A percentile compares a stretch with the other conserved stretches of the same genome.
Evolutionary conservation across 2,113 vertebrate species (phyloP).

Genomic region (Tauraco erythrolophus): DNA sequence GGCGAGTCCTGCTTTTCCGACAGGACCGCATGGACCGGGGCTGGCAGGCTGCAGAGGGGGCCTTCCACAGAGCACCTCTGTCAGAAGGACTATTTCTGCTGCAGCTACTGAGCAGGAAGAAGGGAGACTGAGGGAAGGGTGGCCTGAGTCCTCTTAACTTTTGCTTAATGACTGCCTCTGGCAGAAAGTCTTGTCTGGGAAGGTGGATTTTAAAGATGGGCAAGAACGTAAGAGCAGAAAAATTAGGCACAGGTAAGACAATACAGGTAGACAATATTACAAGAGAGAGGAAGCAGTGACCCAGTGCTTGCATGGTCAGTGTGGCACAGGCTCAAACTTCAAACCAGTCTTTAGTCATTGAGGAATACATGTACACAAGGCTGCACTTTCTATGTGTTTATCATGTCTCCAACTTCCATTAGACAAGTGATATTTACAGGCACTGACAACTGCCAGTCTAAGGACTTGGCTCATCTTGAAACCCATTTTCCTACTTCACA

Average conservation of each 20-base stretch:
- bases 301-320: background rate
- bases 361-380: background rate
- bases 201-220: background rate
- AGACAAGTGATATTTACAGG: background rate
- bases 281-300: background rate
- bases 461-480: background rate
- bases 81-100: background rate
- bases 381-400: background rate
- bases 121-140: background rate
- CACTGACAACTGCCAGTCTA: background rate
- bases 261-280: background rate
- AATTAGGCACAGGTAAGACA: background rate
- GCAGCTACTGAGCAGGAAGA: background rate
- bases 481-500: background rate
- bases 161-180: background rate
- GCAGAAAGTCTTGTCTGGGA: background rate
- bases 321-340: background rate
- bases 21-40: accelerated
- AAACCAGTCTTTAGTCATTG: background rate
- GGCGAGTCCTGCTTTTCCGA: background rate
- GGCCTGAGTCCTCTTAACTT: background rate
- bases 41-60: background rate
- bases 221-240: background rate
- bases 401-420: background rate
- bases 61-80: background rate